A percentile compares a stretch with the other conserved stretches of the same genome.
These are phyloP conservation scores for Drosophila pseudoobscura DNA, from an alignment of 1,140 invertebrate species.

Conservation along the genomic window DNA sequence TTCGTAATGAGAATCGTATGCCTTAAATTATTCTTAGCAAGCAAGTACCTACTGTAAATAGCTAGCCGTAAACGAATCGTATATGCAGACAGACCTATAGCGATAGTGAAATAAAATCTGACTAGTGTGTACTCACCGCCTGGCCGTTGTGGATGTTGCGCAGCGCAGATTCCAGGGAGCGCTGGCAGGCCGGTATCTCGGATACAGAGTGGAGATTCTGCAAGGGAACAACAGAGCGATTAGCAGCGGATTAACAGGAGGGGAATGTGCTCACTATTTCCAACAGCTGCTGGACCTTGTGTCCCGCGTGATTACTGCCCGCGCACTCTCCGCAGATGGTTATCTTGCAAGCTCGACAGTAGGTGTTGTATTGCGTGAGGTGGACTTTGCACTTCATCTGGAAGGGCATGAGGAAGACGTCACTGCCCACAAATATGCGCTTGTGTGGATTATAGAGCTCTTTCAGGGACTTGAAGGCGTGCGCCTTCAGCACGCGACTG, in stretches of 20 bases:
- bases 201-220: constrained; percentile 35
- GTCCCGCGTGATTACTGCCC: neutral
- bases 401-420: constrained; percentile 34
- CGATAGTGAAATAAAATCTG: constrained; percentile 61
- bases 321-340: constrained; percentile 22
- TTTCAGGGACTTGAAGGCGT: constrained; percentile 23
- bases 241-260: no score
- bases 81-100: constrained; percentile 60
- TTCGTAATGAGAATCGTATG: constrained; percentile 67
- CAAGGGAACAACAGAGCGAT: neutral
- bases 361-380: constrained; percentile 11
- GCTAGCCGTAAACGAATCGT: constrained; percentile 53
- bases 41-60: constrained; percentile 77
- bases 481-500: constrained; percentile 62
- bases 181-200: constrained; percentile 37
- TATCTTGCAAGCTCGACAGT: constrained; percentile 36
- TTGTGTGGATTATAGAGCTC: neutral
- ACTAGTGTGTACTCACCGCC: constrained; percentile 66
- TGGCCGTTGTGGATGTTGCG: constrained; percentile 28
- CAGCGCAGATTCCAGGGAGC: constrained; percentile 26
- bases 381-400: constrained; percentile 26
- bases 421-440: constrained; percentile 28
- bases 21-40: constrained; percentile 75
- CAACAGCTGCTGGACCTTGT: constrained; percentile 2
- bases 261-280: constrained; percentile 32